Evolutionary conservation across 2,113 vertebrate genomes (phyloP).

Genomic region (Muntiacus muntjak): DNA sequence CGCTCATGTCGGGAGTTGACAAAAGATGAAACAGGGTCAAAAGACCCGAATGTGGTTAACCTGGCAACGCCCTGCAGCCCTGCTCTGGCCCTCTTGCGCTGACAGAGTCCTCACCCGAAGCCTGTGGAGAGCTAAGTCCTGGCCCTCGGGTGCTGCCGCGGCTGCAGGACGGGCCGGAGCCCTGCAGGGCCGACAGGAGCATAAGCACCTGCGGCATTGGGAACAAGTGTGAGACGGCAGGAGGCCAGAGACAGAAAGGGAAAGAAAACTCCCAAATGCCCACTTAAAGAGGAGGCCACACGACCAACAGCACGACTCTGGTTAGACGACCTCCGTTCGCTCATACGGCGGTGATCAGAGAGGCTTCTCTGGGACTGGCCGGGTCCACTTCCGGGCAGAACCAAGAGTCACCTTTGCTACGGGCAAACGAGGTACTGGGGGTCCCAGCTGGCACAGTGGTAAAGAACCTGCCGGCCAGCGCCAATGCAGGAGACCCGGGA

Average conservation of each 20-base stretch:
- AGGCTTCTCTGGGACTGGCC: not conserved
- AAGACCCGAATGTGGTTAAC: not conserved
- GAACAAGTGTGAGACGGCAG: fast-evolving
- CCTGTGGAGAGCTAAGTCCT: not conserved
- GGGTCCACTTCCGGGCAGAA: not conserved
- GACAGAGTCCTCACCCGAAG: not conserved
- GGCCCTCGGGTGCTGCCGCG: fast-evolving
- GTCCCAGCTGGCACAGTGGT: not conserved
- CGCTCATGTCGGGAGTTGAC: fast-evolving
- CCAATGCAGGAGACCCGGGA: not conserved
- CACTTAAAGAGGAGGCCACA: fast-evolving
- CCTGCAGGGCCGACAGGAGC: fast-evolving
- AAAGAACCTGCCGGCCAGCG: not conserved
- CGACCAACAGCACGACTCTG: fast-evolving
- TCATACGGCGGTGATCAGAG: fast-evolving
- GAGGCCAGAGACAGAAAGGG: not conserved
- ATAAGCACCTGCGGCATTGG: fast-evolving
- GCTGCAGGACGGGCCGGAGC: not conserved
- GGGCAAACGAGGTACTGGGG: not conserved
- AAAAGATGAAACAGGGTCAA: not conserved
- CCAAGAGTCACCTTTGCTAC: not conserved
- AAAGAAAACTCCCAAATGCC: not conserved
- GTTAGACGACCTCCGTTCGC: fast-evolving
- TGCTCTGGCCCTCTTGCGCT: not conserved
- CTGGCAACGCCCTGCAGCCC: fast-evolving